phyloP scores from a whole-genome alignment of 2,888 invertebrate species.

The Lacanobia oleracea region DNA sequence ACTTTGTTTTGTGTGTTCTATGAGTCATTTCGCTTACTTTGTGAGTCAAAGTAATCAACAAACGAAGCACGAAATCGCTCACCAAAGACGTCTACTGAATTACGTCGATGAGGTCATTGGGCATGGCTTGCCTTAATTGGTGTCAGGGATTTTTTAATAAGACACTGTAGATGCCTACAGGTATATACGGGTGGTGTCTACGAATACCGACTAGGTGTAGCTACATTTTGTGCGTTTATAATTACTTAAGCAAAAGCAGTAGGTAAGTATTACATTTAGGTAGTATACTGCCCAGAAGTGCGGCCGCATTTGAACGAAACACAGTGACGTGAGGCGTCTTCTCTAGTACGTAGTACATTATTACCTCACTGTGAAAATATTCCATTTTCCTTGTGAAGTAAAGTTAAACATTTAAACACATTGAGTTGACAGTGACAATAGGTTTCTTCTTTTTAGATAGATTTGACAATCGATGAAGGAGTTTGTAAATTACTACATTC shows the following conservation, averaged over 20 bases:
- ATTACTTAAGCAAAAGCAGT: not conserved
- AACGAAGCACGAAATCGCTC: slow-evolving; percentile 67
- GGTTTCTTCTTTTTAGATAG: too few relatives aligned
- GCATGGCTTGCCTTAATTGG: slow-evolving; percentile 74
- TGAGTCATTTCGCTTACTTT: slow-evolving; percentile 25
- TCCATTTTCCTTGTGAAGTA: too few relatives aligned
- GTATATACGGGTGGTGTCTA: slow-evolving; percentile 28
- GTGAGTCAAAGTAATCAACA: slow-evolving; percentile 58
- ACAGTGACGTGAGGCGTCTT: too few relatives aligned
- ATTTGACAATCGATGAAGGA: too few relatives aligned
- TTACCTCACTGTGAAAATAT: too few relatives aligned
- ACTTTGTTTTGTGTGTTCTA: slow-evolving; percentile 21
- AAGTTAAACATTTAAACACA: too few relatives aligned
- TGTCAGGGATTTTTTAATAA: slow-evolving; percentile 72
- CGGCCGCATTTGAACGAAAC: too few relatives aligned
- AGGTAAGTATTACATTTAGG: not conserved
- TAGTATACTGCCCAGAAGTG: too few relatives aligned
- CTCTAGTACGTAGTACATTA: too few relatives aligned
- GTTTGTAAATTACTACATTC: too few relatives aligned
- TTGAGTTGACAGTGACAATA: too few relatives aligned
- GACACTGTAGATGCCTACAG: slow-evolving; percentile 29
- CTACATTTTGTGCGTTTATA: slow-evolving; percentile 4
- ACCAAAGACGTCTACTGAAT: slow-evolving; percentile 69
- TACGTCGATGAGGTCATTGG: slow-evolving; percentile 79
- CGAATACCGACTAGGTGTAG: slow-evolving; percentile 9